Evolutionary conservation across 2,797 vertebrate genomes (phyloP), one percentile per base, ranked within the genome.

Genomic region (Malurus leucopterus): DNA sequence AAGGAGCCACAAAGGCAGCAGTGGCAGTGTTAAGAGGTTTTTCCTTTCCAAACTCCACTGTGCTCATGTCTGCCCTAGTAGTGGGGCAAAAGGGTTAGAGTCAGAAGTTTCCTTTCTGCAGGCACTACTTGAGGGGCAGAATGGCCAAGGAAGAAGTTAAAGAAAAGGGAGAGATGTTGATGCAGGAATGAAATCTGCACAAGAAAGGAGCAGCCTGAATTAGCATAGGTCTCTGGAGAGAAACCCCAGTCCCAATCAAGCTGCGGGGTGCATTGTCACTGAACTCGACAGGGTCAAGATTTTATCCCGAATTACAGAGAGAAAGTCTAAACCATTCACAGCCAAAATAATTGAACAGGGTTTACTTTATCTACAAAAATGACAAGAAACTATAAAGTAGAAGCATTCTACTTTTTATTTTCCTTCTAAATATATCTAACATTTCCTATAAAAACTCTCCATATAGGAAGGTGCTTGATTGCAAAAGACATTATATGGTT

Each of bases 1-100:
- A 71, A 80, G 53, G 51, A 93, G 68, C n/a, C 44, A 88, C 71
- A 79, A 86, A 86, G 53, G 87, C 58, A 79, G 58, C 68, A 76
- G 61, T 4, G 44, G 68, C 70, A 57, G 21, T 16, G 44, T 69
- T 74, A 69, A 68, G 30, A 84, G 79, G 27, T 65, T n/a, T 70
- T 78, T 92, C 70, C 84, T 57, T 38, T 44, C 63, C 73, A 22
- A 75, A 84, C 15, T 76, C 54, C 46, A 38, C 29, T 40, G 5
- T 2, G 3, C 8, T 53, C 6, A 3, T 11, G 40, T 32, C 59
- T 84, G 40, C 32, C 43, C 24, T 26, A 41, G 32, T 13, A 67
- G 5, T 15, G 44, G 18, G 27, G 49, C n/a, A 77, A 74, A 73
- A 62, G 13, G 18, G 15, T 46, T 30, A 79, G 49, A 86, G 50